Percentiles rank a stretch among this genome's conserved stretches.
Evolutionary conservation across 2,888 invertebrate species (phyloP).

Genomic region (Matsumyia berberina): DNA sequence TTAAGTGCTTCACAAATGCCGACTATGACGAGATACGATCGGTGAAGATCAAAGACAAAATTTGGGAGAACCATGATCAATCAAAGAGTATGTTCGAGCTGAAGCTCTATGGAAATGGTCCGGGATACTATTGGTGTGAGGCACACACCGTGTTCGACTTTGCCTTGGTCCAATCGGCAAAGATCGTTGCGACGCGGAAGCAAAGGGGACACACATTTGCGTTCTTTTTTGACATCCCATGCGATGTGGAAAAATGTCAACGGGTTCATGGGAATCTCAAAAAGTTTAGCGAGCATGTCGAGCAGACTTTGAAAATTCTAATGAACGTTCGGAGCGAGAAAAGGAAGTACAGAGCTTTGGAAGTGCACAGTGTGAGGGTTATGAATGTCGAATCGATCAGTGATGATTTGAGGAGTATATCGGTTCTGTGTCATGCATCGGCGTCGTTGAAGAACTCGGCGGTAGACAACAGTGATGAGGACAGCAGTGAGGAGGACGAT

Average conservation of each 20-base stretch:
- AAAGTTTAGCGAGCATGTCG: conserved; percentile 68
- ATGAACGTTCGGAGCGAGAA: conserved; percentile 1
- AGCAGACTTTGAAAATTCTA: conserved; percentile 61
- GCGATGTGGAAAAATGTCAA: conserved; percentile 71
- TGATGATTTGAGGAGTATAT: conserved; percentile 40
- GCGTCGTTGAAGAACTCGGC: conserved; percentile 78
- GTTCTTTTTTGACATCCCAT: conserved; percentile 80
- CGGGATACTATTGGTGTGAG: conserved; percentile 89
- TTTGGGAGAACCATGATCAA: conserved; percentile 80
- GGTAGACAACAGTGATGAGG: conserved; percentile 82
- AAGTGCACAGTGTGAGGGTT: conserved; percentile 84
- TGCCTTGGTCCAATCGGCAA: conserved; percentile 85
- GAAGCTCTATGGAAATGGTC: conserved; percentile 85
- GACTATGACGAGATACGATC: conserved; percentile 85
- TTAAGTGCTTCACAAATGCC: conserved; percentile 87
- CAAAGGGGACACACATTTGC: conserved; percentile 81
- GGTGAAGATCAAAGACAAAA: conserved; percentile 84
- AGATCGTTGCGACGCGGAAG: conserved; percentile 85
- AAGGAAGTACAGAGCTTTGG: conserved; percentile 13
- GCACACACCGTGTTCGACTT: conserved; percentile 85
- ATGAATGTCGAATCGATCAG: conserved; percentile 83
- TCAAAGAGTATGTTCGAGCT: conserved; percentile 85
- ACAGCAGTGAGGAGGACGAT: conserved; percentile 84
- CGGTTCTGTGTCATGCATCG: conserved; percentile 79
- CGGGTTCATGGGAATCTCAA: conserved; percentile 75